A percentile compares a stretch with the other conserved stretches of the same genome.
Conservation (phyloP, 2,888 invertebrate genomes). For the Acrobasis consociella region DNA sequence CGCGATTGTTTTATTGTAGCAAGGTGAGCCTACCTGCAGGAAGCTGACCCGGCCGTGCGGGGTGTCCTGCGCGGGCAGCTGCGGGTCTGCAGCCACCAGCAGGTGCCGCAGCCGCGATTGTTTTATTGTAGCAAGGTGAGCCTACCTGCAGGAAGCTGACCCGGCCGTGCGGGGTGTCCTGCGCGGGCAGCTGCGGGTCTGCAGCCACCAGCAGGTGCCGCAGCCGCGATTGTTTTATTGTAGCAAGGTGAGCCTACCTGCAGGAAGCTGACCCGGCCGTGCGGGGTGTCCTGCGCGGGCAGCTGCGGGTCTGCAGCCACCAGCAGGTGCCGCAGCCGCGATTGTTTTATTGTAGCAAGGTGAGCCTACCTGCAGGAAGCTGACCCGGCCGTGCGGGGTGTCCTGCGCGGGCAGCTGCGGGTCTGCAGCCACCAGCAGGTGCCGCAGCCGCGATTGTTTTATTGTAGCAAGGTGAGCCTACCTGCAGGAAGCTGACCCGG, state of each 20-base stretch:
- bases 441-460: constrained; percentile 72
- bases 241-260: constrained; percentile 72
- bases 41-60: constrained; percentile 90
- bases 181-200: constrained; percentile 89
- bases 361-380: constrained; percentile 84
- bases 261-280: constrained; percentile 89
- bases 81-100: constrained; percentile 92
- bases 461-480: no score
- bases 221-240: no score
- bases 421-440: constrained; percentile 94
- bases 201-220: constrained; percentile 92
- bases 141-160: constrained; percentile 87
- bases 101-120: constrained; percentile 85
- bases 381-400: constrained; percentile 89
- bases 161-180: constrained; percentile 88
- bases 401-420: constrained; percentile 86
- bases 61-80: constrained; percentile 86
- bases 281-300: constrained; percentile 85
- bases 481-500: constrained; percentile 87
- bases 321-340: constrained; percentile 86
- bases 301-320: constrained; percentile 93
- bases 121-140: no score
- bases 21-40: constrained; percentile 77
- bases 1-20: no score
- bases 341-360: no score